Base-by-base conservation (phyloP, 1,140 invertebrate species). In the Hylyphantes graminicola region DNA sequence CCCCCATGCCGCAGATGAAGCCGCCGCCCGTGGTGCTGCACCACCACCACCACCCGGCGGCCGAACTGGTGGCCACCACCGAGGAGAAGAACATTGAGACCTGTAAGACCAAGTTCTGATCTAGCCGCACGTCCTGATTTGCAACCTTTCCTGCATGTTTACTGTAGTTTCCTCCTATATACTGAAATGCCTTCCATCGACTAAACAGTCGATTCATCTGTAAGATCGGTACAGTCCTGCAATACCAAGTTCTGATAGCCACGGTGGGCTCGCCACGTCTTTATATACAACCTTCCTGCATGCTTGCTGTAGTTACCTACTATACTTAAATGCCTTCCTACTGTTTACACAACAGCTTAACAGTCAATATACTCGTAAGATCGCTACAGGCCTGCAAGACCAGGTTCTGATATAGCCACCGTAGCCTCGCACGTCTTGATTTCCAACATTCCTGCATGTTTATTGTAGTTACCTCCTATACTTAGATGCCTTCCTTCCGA, bases 381-480 rank as follows among this genome's bases (percentile, higher is more conserved):
- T n/a, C n/a, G n/a, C n/a, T n/a, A n/a, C n/a, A 85, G 57, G 81
- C 85, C 57, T 85, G 77, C 81, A 85, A 85, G 85, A 85, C 77
- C 17, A 76, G 75, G 73, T 72, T 81, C 63, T 85, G 35, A 85
- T 35, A 81, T 35, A 81, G 5, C n/a, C n/a, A 35, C 35, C 35
- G 5, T 63, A 81, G 35, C 57, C 55, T 9, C 10, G 53, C 10
- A 74, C n/a, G 74, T 15, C 48, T 50, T 50, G 48, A 19, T 35
- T 13, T 12, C 53, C 51, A 35, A 35, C 6, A 13, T 13, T 9
- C 35, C 35, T 76, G 74, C 74, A 76, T 76, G 74, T 59, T 5
- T 54, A 13, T 9, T 3, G 12, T 2, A 0, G 2, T 12, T 0
- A 7, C 15, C 65, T 15, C 6, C 35, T 48, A 10, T n/a, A n/a